These are phyloP conservation scores for Passer domesticus DNA, from an alignment of 2,113 vertebrate genomes.

Conservation along the genomic window DNA sequence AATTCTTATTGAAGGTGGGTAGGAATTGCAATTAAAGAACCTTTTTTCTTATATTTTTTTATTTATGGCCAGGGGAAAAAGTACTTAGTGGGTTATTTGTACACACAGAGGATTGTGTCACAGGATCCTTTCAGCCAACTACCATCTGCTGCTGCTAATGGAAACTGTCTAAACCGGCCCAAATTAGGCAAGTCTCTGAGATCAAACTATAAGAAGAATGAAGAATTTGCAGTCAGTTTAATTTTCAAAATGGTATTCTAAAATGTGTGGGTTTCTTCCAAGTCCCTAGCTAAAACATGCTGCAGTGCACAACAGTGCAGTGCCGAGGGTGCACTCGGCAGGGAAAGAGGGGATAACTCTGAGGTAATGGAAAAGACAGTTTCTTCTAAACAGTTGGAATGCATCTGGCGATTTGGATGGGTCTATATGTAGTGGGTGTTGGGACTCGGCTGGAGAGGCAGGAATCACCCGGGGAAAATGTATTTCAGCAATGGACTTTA, in stretches of 20 bases:
- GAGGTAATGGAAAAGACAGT: background rate
- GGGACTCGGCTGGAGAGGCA: background rate
- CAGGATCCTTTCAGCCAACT: background rate
- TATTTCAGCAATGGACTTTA: background rate
- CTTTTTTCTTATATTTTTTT: conserved; percentile 22
- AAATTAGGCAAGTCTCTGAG: background rate
- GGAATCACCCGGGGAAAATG: background rate
- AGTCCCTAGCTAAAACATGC: background rate
- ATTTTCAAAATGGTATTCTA: background rate
- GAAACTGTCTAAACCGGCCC: background rate
- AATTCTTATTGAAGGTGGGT: background rate
- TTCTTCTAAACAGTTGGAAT: background rate
- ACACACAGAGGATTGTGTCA: background rate
- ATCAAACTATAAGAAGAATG: background rate
- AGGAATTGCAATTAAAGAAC: background rate
- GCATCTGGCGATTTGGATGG: background rate
- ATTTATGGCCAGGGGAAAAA: background rate
- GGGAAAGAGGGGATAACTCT: background rate
- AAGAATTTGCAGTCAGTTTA: background rate
- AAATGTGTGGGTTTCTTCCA: background rate
- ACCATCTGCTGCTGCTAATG: conserved; percentile 24
- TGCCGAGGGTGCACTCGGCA: background rate
- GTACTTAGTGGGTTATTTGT: background rate
- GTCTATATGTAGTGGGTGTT: background rate
- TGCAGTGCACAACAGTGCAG: background rate